phyloP scores from a whole-genome alignment of 2,888 invertebrate species.

The Steinernema carpocapsae region DNA sequence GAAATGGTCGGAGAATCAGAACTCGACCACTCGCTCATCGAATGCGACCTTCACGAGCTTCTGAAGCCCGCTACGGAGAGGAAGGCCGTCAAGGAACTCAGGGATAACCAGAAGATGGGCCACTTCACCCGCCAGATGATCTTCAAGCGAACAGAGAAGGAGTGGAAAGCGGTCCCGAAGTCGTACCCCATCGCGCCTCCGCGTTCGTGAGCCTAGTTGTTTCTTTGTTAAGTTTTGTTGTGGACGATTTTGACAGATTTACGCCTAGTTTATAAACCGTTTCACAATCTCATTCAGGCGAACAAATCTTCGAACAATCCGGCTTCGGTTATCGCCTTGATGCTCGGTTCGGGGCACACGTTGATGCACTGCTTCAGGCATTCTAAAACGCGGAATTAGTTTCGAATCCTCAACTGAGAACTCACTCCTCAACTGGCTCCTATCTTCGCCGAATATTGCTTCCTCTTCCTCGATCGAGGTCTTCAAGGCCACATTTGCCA shows the following conservation, averaged over 20 bases:
- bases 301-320: background rate
- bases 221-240: conserved; percentile 1
- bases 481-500: background rate
- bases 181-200: conserved; percentile 64
- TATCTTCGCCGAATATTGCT: background rate
- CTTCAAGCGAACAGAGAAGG: conserved; percentile 65
- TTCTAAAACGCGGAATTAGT: background rate
- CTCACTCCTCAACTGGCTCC: background rate
- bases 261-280: background rate
- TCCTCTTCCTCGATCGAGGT: background rate
- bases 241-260: background rate
- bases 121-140: conserved; percentile 65
- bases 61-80: conserved; percentile 64
- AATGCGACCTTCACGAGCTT: conserved; percentile 63
- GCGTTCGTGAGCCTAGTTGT: conserved; percentile 40
- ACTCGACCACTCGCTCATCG: conserved; percentile 38
- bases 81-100: conserved; percentile 57
- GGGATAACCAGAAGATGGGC: conserved; percentile 63
- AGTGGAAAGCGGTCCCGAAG: conserved; percentile 66
- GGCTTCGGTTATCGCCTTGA: background rate
- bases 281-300: background rate
- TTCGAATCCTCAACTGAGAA: background rate
- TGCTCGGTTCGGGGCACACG: background rate
- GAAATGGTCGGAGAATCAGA: conserved; percentile 52
- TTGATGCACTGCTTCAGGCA: conserved; percentile 14